Evolutionary conservation across 2,888 invertebrate species (phyloP), one percentile per base, ranked within the genome.

Genomic region (Lathronympha strigana): DNA sequence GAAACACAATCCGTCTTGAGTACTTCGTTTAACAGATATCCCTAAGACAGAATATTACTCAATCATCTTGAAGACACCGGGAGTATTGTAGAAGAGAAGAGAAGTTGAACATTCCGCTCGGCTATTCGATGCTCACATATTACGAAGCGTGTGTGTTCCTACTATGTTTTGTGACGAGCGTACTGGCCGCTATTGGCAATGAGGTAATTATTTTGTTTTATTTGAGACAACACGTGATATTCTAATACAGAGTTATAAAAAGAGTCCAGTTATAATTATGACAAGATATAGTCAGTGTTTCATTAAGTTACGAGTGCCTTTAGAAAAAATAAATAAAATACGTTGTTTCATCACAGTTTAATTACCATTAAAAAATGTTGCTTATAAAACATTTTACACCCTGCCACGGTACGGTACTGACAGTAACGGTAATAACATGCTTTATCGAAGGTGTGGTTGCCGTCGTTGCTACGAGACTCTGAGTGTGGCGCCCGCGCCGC

Each of bases 391-490:
- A 11, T 28, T 19, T 2, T 3, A 45, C n/a, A n/a, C n/a, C n/a
- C n/a, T n/a, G n/a, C 1, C 0, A 2, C 21, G 19, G 5, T 33
- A 43, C 6, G 31, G 51, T 51, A 51, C 31, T 33, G 51, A 36
- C 19, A 4, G 33, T 6, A 19, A 47, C 36, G 54, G 47, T 51
- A 61, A 28, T 51, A 28, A 62, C 33, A 21, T 4, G 2, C 15
- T 33, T 36, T 19, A 23, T 33, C n/a, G 4, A 63, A 64, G 86
- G 84, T 87, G 89, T 82, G 87, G 88, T 64, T 84, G 85, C 75
- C 86, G 85, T 69, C 83, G 81, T 64, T 85, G 85, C 78, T 82
- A 77, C 86, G 83, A 86, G 79, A 87, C 86, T 72, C 83, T 81
- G 67, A 78, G 76, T 72, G 79, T 76, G 73, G 80, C 79, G 69